Conservation (phyloP, 2,797 vertebrate species). For the Phoxinus dragarum region DNA sequence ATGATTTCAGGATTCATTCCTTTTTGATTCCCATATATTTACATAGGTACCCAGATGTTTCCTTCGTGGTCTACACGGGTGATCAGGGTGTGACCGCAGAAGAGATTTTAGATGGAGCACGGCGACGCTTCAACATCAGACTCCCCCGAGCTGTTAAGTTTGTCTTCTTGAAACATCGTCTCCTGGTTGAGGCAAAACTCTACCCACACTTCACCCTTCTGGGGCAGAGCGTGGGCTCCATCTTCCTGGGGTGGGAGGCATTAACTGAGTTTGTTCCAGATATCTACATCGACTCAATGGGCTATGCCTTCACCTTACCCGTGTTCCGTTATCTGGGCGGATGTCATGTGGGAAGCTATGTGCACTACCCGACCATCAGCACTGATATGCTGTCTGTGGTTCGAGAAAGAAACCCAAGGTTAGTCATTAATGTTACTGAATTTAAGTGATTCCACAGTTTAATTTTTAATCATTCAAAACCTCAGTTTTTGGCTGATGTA, state of each 20-base stretch:
- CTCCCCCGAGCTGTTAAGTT: slow-evolving; percentile 86
- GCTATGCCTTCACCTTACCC: slow-evolving; percentile 93
- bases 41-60: slow-evolving; percentile 83
- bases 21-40: slow-evolving; percentile 6
- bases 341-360: slow-evolving; percentile 87
- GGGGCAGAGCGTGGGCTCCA: slow-evolving; percentile 92
- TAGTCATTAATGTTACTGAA: slow-evolving; percentile 24
- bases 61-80: slow-evolving; percentile 90
- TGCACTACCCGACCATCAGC: slow-evolving; percentile 97
- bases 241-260: slow-evolving; percentile 94
- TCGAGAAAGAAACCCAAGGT: slow-evolving; percentile 84
- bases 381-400: slow-evolving; percentile 94
- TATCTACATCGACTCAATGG: slow-evolving; percentile 95
- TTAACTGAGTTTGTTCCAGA: slow-evolving; percentile 88
- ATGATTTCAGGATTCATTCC: neutral
- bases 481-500: neutral
- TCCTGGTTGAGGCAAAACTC: slow-evolving; percentile 87
- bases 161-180: slow-evolving; percentile 87
- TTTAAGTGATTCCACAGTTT: neutral
- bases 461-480: neutral
- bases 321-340: slow-evolving; percentile 92
- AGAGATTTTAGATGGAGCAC: slow-evolving; percentile 87
- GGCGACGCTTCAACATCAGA: slow-evolving; percentile 88
- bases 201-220: slow-evolving; percentile 95
- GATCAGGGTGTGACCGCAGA: slow-evolving; percentile 83